Evolutionary conservation across 2,797 vertebrate genomes (phyloP), one percentile per base, ranked within the genome.

Genomic region (Scolopax bukidnonensis): DNA sequence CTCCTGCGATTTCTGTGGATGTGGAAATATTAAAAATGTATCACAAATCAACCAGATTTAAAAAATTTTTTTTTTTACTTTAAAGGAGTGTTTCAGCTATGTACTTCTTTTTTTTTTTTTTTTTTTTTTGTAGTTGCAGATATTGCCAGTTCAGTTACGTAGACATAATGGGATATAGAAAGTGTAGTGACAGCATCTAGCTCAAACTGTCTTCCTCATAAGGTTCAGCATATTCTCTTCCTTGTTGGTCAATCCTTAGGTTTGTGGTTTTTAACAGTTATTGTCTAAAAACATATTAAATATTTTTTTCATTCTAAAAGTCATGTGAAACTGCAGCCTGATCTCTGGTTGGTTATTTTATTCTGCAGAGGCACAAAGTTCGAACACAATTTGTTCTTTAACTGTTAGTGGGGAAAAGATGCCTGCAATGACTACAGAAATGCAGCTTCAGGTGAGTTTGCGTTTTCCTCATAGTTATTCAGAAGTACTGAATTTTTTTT

Each of bases 391-490:
- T 65, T 98, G 98, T 83, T 98, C 98, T 51, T 81, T 99, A 73
- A 98, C 98, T 4, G 98, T 99, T 47, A 98, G 98, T 70, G 98
- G 98, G 24, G 98, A 99, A 95, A 98, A 97, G 90, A 96, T 99
- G 89, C 98, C 99, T 24, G 96, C 98, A 61, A 98, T 99, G 99
- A 98, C 98, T 12, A 97, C 98, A 23, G 98, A 99, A 96, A 99
- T 99, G 96, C 99, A 99, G 96, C 98, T 99, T 91, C 98, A 99
- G 98, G 99, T 99, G 85, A 96, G 88, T 88, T 41, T 45, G 43
- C 32, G 6, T 60, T 93, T 95, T 74, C 41, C 92, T 50, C 80
- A 36, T 16, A 92, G 45, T 57, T 59, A n/a, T 50, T 43, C 48
- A 67, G 53, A 70, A 85, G 50, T 51, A 47, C 3, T 78, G 67